Evolutionary conservation across 2,888 invertebrate species (phyloP), one percentile per base, ranked within the genome.

Genomic region (Quadroppia sp.): DNA sequence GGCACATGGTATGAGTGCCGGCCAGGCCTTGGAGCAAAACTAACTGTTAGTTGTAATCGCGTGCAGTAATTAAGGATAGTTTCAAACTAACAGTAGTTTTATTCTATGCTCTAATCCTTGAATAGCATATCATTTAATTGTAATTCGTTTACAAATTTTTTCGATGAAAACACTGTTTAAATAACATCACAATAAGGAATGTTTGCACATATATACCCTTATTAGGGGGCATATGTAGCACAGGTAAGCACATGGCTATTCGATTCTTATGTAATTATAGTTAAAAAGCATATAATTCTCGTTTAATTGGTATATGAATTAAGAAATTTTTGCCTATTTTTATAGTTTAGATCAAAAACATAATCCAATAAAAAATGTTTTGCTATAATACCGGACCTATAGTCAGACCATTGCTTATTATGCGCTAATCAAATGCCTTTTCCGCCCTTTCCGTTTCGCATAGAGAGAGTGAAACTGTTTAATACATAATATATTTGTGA

Each of bases 401-500:
- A 59, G 59, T 59, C n/a, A 59, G 23, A 23, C 53, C 7, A 9
- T 30, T 7, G n/a, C 59, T 59, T 59, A 59, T 15, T 59, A 59
- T 59, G 59, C 30, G 28, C 59, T 64, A 64, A 64, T 64, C 36
- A 32, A 40, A 64, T 36, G 36, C 2, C 20, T 32, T 36, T 64
- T 59, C 36, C 64, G 64, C 64, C 64, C 64, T 64, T 64, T 64
- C 64, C 64, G 64, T 64, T 64, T 11, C 25, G 9, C n/a, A 53
- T 4, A 53, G 15, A n/a, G 15, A 59, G 28, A 13, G 30, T 2
- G 28, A 59, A 28, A 59, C n/a, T 36, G 20, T 36, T 17, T 36
- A 20, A 36, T 64, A 64, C 20, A 64, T 20, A 36, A 64, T 64
- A 64, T 64, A 59, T 30, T 28, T 59, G n/a, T n/a, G 64, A 17